Evolutionary conservation across 2,888 invertebrate genomes (phyloP).

Genomic region (Alloscopus bannaensis): DNA sequence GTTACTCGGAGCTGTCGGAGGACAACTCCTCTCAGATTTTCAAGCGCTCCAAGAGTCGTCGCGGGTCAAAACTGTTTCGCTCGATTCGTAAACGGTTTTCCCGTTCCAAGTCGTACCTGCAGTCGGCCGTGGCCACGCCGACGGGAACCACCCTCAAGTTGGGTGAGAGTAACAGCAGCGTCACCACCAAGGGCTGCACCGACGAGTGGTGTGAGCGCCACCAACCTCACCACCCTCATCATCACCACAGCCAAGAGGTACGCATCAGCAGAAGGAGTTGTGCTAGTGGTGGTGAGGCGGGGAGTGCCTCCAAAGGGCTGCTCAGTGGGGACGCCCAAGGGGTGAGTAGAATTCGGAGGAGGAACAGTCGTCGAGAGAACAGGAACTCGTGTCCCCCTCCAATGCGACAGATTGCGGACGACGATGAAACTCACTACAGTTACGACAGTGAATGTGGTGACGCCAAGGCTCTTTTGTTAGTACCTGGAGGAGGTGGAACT

Average conservation of each 20-base stretch:
- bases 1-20: conserved; percentile 62
- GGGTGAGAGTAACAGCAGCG: conserved; percentile 42
- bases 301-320: conserved; percentile 19
- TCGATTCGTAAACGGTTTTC: conserved; percentile 67
- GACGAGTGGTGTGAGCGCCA: conserved; percentile 29
- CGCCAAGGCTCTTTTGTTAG: conserved; percentile 42
- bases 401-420: conserved; percentile 49
- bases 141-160: conserved; percentile 20
- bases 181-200: conserved; percentile 12
- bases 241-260: conserved; percentile 2
- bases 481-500: conserved; percentile 36
- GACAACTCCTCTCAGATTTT: conserved; percentile 56
- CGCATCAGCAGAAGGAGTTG: conserved; percentile 13
- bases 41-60: conserved; percentile 56
- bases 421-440: conserved; percentile 41
- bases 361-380: conserved; percentile 53
- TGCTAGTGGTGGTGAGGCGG: conserved; percentile 25
- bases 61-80: conserved; percentile 68
- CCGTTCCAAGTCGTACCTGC: conserved; percentile 60
- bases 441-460: conserved; percentile 55
- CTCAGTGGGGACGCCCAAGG: conserved; percentile 25
- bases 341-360: conserved; percentile 34
- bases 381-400: conserved; percentile 54
- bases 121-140: conserved; percentile 37
- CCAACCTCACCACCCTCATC: background rate